Evolutionary conservation across 30 jellyfish, hydroid and myxozoan species (phyloP).

Genomic region (Mastigias papua): DNA sequence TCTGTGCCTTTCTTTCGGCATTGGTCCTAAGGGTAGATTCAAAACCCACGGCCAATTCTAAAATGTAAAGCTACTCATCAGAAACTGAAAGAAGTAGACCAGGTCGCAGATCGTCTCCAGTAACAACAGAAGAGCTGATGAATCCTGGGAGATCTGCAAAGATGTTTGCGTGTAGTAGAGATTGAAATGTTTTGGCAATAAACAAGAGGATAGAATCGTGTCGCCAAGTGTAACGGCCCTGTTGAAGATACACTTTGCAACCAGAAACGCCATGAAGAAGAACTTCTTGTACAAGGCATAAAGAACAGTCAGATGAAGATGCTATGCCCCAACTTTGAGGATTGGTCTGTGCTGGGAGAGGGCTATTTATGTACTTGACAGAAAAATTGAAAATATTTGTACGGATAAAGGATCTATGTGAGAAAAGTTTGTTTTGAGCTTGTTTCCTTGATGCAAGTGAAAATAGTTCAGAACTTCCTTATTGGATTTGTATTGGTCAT

Average conservation of each 20-base stretch:
- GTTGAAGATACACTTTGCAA: constrained; percentile 30
- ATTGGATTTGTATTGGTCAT: too few relatives aligned
- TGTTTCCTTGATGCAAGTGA: not conserved
- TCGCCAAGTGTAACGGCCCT: constrained; percentile 54
- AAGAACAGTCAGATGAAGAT: constrained; percentile 35
- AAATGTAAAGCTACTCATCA: not conserved
- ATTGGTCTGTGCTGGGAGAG: constrained; percentile 12
- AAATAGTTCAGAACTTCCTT: not conserved
- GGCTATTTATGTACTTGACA: constrained; percentile 6
- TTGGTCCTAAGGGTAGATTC: not conserved
- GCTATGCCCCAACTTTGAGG: constrained; percentile 5
- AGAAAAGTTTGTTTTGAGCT: not conserved
- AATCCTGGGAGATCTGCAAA: not conserved
- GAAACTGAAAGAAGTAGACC: not conserved
- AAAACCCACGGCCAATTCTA: not conserved
- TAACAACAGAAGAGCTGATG: not conserved
- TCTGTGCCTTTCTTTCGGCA: not conserved
- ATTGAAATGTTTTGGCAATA: constrained; percentile 2
- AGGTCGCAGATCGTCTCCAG: not conserved
- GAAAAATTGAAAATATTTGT: constrained; percentile 26
- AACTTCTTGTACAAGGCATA: constrained; percentile 32
- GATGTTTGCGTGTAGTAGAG: not conserved
- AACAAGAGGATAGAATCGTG: constrained; percentile 31
- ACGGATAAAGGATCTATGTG: too few relatives aligned
- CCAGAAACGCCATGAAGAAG: constrained; percentile 39